Base-by-base conservation (phyloP, 2,888 invertebrate species). In the Catocala fraxini region DNA sequence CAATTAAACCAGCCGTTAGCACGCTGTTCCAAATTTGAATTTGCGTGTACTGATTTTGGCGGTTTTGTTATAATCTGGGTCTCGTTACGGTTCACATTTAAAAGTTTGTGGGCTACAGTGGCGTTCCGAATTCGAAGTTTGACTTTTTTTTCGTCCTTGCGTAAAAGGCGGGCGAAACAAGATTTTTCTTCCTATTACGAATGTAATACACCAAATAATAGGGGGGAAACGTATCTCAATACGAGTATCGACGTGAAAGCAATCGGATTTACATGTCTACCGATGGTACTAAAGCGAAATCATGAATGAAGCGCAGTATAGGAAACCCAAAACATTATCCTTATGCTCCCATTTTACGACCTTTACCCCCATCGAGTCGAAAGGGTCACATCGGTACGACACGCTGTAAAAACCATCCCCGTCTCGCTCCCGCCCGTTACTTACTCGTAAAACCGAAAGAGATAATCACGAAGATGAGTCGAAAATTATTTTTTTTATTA, bases 401-500 rank as follows among this genome's bases (percentile, higher is more conserved):
- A 92, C 90, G 89, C 89, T 82, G 89, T 89, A 89, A 91, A 89
- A 91, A 88, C 71, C 35, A 62, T 63, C 69, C 80, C 87, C 84
- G 83, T 93, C 93, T 79, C 90, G 65, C 80, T 92, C 88, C 54
- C 81, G 71, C 93, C 57, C 78, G 77, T 68, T 63, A 56, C 53
- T 49, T 67, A 68, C 87, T 81, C 91, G 83, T 91, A 90, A 91
- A 90, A 82, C 80, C 73, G 92, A 93, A 89, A 84, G 93, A 90
- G 93, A 93, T 90, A 91, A 91, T 92, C 91, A 89, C 88, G 88
- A 89, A 92, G 93, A 94, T 93, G 94, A 94, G 94, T 92, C 92
- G 94, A 93, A 93, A 93, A 93, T 93, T 93, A 92, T 94, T 94
- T 93, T 94, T 94, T 94, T 94, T 94, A 94, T 94, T 94, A 94